A percentile compares a stretch with the other conserved stretches of the same genome.
Conservation (phyloP, 2,113 vertebrate species). For the Apus apus region DNA sequence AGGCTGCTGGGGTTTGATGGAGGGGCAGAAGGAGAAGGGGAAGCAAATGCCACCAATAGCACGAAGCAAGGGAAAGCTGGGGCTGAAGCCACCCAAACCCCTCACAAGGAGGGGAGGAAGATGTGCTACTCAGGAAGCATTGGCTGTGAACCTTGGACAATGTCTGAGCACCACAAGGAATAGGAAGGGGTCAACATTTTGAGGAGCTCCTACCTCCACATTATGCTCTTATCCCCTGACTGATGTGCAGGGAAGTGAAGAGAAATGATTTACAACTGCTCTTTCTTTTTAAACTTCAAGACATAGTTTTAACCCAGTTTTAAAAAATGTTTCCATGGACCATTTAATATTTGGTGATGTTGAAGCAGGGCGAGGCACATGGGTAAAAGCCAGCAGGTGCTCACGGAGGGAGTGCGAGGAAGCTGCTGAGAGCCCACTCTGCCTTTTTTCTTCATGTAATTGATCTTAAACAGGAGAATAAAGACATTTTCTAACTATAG, state of each 20-base stretch:
- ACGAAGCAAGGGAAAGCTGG: neutral
- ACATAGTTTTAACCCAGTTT: neutral
- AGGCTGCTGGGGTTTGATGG: neutral
- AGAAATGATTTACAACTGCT: neutral
- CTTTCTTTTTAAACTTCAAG: neutral
- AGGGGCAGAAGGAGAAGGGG: neutral
- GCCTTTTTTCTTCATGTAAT: neutral
- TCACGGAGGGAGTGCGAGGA: neutral
- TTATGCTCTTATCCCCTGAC: neutral
- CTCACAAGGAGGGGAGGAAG: neutral
- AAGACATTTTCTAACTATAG: neutral
- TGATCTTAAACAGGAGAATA: neutral
- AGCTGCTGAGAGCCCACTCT: neutral
- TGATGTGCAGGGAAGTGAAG: neutral
- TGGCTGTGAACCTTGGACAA: neutral
- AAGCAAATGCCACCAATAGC: accelerated
- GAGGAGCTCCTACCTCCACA: neutral
- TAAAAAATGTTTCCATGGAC: neutral
- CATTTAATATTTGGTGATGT: neutral
- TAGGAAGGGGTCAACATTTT: accelerated
- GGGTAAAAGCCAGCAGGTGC: neutral
- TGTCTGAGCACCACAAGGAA: neutral
- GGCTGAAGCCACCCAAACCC: neutral
- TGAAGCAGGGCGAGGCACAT: neutral
- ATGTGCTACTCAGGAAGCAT: accelerated